A percentile compares a stretch with the other conserved stretches of the same genome.
Conservation (phyloP, 2,113 vertebrate species). For the Carollia perspicillata region DNA sequence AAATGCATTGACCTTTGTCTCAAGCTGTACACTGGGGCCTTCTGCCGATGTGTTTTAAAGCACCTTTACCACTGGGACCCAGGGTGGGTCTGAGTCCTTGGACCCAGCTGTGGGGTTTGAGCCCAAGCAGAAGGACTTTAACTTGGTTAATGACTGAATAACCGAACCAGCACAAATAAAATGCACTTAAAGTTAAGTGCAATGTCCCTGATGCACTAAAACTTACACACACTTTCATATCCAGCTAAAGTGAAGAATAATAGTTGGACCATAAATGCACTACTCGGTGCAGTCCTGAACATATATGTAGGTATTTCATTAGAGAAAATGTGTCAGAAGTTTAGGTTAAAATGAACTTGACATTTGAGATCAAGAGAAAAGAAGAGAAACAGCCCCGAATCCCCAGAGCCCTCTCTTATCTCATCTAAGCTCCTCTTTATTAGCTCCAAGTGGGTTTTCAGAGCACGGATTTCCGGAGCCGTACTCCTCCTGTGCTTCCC, state of each 20-base stretch:
- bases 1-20: background rate
- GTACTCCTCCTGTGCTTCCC: slow-evolving; percentile 28
- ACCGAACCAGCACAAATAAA: slow-evolving; percentile 8
- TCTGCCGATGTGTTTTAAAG: background rate
- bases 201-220: background rate
- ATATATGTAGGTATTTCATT: slow-evolving; percentile 36
- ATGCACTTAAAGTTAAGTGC: background rate
- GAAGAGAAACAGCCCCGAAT: background rate
- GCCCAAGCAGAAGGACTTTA: background rate
- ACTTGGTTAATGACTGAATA: background rate
- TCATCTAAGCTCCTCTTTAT: slow-evolving; percentile 54
- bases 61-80: background rate
- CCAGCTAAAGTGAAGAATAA: background rate
- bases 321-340: slow-evolving; percentile 42
- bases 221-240: background rate
- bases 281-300: background rate
- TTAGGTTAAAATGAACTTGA: slow-evolving; percentile 53
- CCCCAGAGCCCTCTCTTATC: background rate
- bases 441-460: slow-evolving; percentile 40
- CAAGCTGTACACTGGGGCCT: background rate
- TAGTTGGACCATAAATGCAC: background rate
- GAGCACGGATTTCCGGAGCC: slow-evolving; percentile 22
- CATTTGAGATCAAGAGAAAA: slow-evolving; percentile 44
- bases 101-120: background rate
- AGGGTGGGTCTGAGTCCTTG: background rate